Percentiles rank a stretch among this genome's conserved stretches.
These are phyloP conservation scores for Aldabrachelys gigantea DNA, from an alignment of 2,113 vertebrate genomes.

Conservation along the genomic window DNA sequence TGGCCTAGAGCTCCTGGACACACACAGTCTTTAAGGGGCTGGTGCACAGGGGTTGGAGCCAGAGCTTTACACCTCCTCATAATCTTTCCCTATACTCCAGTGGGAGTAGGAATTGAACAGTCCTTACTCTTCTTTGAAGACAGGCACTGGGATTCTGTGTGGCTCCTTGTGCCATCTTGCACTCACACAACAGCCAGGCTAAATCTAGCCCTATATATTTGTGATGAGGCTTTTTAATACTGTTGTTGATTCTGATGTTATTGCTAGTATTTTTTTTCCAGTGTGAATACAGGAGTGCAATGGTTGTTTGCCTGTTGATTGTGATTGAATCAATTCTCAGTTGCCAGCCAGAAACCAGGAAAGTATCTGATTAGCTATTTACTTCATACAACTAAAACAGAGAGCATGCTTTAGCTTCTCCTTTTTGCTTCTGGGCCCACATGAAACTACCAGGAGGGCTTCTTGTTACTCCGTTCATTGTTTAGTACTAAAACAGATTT, in stretches of 20 bases:
- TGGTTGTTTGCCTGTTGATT: conserved; percentile 23
- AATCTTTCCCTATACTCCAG: background rate
- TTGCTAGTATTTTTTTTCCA: background rate
- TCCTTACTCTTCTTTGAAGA: background rate
- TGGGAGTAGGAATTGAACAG: background rate
- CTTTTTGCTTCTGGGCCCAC: background rate
- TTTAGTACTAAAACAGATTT: conserved; percentile 13
- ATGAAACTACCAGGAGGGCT: background rate
- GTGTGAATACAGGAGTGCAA: background rate
- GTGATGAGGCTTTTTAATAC: background rate
- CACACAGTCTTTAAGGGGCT: background rate
- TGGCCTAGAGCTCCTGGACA: background rate
- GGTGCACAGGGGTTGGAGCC: too few relatives aligned
- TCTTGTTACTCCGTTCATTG: background rate
- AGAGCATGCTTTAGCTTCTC: background rate
- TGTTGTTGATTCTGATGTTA: background rate
- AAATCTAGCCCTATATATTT: background rate
- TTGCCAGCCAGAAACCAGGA: background rate
- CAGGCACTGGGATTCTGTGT: too few relatives aligned
- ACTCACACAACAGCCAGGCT: background rate
- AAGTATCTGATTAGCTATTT: conserved; percentile 45
- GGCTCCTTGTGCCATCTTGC: background rate
- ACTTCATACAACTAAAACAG: background rate
- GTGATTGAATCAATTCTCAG: conserved; percentile 24
- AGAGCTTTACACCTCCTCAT: too few relatives aligned